Evolutionary conservation across 2,797 vertebrate genomes (phyloP).

Genomic region (Ctenosaura bakeri): DNA sequence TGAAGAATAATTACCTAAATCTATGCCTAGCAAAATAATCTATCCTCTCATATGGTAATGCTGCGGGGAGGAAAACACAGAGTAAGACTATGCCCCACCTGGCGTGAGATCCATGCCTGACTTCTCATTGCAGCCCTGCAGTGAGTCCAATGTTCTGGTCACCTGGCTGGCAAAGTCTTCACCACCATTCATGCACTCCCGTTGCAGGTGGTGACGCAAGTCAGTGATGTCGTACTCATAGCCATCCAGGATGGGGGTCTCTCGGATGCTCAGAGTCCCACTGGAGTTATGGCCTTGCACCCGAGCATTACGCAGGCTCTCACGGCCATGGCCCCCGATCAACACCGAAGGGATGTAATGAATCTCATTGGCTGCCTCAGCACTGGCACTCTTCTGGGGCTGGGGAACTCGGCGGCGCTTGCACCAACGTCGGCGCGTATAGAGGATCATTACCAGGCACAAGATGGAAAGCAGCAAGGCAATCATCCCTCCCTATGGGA

Average conservation of each 20-base stretch:
- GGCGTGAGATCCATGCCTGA: constrained; percentile 94
- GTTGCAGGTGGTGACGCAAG: constrained; percentile 95
- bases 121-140: constrained; percentile 98
- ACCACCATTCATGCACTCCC: constrained; percentile 98
- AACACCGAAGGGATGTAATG: constrained; percentile 99
- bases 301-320: constrained; percentile 94
- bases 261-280: constrained; percentile 95
- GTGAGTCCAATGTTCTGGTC: constrained; percentile 94
- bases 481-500: constrained; percentile 94
- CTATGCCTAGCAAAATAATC: too few species aligned
- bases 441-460: constrained; percentile 96
- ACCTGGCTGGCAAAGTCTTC: constrained; percentile 98
- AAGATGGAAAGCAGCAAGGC: constrained; percentile 96
- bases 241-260: constrained; percentile 97
- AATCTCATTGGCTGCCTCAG: constrained; percentile 98
- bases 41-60: background rate
- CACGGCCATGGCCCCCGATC: constrained; percentile 94
- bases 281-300: constrained; percentile 96
- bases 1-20: background rate
- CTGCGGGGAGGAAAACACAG: background rate
- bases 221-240: constrained; percentile 98
- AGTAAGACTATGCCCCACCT: constrained; percentile 78
- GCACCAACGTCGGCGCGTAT: constrained; percentile 96
- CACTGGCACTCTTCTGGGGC: constrained; percentile 97
- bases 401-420: constrained; percentile 96